Conservation (phyloP, 2,888 invertebrate species). For the Phragmatobia fuliginosa region DNA sequence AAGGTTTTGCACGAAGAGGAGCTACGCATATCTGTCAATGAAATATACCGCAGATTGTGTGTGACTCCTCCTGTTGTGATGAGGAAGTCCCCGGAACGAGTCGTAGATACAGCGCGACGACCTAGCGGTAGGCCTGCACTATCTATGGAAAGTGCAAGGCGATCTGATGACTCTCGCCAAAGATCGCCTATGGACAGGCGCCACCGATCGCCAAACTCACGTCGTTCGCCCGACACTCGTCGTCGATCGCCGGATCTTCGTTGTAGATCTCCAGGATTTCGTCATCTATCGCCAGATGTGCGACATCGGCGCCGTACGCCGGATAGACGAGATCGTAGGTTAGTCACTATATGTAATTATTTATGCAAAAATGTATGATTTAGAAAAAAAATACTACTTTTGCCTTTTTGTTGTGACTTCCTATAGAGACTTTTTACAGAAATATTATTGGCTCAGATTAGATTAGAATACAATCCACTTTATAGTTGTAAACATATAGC, state of each 20-base stretch:
- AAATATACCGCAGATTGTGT: conserved; percentile 88
- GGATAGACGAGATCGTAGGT: conserved; percentile 50
- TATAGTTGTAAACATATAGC: too few species aligned
- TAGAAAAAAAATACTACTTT: background rate
- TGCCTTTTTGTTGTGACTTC: background rate
- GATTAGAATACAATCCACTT: background rate
- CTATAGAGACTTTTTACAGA: background rate
- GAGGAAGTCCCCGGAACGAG: conserved; percentile 26
- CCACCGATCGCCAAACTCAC: conserved; percentile 23
- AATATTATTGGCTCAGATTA: background rate
- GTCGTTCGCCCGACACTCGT: too few species aligned
- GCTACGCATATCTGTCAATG: conserved; percentile 88
- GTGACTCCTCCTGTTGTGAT: conserved; percentile 71
- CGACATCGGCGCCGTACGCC: conserved; percentile 33
- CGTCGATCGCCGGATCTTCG: conserved; percentile 17
- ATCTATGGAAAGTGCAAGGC: too few species aligned
- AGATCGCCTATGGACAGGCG: conserved; percentile 26
- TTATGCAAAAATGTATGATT: background rate
- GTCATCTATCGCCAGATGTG: conserved; percentile 13
- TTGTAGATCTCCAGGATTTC: conserved; percentile 3
- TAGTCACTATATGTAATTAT: background rate
- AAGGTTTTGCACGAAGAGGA: conserved; percentile 91
- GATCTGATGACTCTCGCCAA: background rate
- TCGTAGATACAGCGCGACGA: too few species aligned
- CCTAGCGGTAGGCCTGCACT: too few species aligned